Evolutionary conservation across 2,888 invertebrate genomes (phyloP).

Genomic region (Lepidocyrtoides sp.): DNA sequence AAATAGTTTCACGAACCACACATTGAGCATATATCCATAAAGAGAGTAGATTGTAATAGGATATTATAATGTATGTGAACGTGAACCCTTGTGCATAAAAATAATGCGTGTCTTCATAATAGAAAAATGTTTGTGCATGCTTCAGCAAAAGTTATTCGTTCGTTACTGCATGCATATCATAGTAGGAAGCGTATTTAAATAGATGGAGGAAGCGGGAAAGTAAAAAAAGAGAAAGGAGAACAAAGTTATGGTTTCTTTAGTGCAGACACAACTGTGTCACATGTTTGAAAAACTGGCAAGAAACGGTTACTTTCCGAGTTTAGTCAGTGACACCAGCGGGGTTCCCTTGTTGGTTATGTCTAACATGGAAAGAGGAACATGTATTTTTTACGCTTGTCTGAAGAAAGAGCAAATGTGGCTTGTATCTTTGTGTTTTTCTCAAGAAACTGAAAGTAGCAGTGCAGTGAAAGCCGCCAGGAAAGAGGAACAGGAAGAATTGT

Average conservation of each 20-base stretch:
- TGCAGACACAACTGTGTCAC: slow-evolving; percentile 72
- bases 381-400: slow-evolving; percentile 68
- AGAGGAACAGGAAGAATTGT: neutral
- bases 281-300: slow-evolving; percentile 68
- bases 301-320: slow-evolving; percentile 73
- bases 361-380: slow-evolving; percentile 58
- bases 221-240: neutral
- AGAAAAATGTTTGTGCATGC: slow-evolving; percentile 7
- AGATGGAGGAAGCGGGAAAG: neutral
- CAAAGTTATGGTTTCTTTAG: slow-evolving; percentile 24
- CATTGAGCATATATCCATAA: neutral
- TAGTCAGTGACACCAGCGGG: slow-evolving; percentile 70
- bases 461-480: neutral
- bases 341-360: slow-evolving; percentile 56
- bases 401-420: slow-evolving; percentile 36
- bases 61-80: neutral
- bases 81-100: slow-evolving; percentile 23
- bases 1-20: neutral
- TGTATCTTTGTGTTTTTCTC: slow-evolving; percentile 2
- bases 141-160: neutral
- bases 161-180: slow-evolving; percentile 5
- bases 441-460: neutral
- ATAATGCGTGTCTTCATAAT: slow-evolving; percentile 17
- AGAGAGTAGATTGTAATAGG: neutral
- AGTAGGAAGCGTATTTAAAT: neutral